phyloP scores from a whole-genome alignment of 2,797 vertebrate species.

The Limnodromus scolopaceus region DNA sequence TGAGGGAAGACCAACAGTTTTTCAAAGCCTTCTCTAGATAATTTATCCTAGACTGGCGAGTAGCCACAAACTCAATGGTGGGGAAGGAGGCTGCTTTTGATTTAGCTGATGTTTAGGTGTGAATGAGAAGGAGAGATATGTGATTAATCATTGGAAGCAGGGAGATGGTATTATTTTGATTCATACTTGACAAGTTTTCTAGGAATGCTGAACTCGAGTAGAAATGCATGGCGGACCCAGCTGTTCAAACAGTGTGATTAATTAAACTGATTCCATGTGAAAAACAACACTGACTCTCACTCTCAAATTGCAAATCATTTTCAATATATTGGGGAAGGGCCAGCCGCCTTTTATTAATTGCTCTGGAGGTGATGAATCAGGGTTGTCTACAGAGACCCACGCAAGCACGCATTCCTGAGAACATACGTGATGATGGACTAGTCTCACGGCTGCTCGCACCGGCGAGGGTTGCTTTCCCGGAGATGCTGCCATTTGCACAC shows the following conservation, averaged over 20 bases:
- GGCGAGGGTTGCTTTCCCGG: neutral
- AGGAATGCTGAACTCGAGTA: constrained; percentile 78
- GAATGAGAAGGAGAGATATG: constrained; percentile 76
- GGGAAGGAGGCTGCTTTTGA: constrained; percentile 71
- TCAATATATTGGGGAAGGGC: constrained; percentile 72
- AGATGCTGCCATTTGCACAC: constrained; percentile 31
- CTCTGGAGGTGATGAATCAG: constrained; percentile 74
- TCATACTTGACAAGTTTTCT: constrained; percentile 82
- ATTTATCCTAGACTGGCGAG: constrained; percentile 49
- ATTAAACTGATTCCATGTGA: constrained; percentile 98
- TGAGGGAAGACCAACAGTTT: constrained; percentile 48
- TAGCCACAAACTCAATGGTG: constrained; percentile 13
- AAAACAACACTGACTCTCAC: constrained; percentile 85
- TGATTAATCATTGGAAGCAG: constrained; percentile 75
- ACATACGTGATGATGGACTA: constrained; percentile 45
- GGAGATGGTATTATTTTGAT: constrained; percentile 84
- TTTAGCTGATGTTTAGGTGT: constrained; percentile 80
- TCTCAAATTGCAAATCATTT: constrained; percentile 82
- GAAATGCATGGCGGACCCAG: constrained; percentile 86
- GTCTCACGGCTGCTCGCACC: neutral
- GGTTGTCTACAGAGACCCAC: constrained; percentile 64
- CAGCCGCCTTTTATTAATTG: constrained; percentile 71
- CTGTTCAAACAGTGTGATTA: constrained; percentile 99
- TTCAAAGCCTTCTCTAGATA: constrained; percentile 44
- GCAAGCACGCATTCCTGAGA: constrained; percentile 60